Conservation (phyloP, 2,888 invertebrate genomes). For the Conops quadrifasciatus region DNA sequence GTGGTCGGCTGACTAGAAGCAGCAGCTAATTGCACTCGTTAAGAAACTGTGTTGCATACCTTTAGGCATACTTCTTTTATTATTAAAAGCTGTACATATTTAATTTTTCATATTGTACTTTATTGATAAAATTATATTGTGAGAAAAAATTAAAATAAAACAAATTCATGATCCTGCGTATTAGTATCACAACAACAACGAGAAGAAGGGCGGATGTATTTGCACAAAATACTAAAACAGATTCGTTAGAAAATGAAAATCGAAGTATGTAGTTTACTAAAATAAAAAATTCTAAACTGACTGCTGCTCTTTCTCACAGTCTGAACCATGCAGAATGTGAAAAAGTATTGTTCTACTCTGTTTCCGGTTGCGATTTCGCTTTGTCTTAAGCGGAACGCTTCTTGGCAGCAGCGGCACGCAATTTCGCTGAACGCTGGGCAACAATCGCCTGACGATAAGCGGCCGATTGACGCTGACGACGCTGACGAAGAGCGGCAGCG, state of each 20-base stretch:
- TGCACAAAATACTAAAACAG: neutral
- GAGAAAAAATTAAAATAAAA: neutral
- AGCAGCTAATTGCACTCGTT: too few species aligned
- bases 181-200: constrained; percentile 29
- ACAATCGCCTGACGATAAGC: constrained; percentile 33
- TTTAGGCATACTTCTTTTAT: neutral
- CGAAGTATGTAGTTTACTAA: neutral
- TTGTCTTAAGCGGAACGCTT: constrained; percentile 15
- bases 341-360: neutral
- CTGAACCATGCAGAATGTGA: constrained; percentile 23
- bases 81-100: neutral
- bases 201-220: neutral
- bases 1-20: too few species aligned
- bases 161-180: neutral
- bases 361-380: neutral
- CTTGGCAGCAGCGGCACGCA: constrained; percentile 23
- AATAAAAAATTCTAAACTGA: neutral
- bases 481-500: constrained; percentile 34
- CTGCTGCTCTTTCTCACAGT: neutral
- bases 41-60: too few species aligned
- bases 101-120: neutral
- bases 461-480: constrained; percentile 24
- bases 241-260: neutral
- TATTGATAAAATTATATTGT: neutral
- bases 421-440: constrained; percentile 17